phyloP scores from a whole-genome alignment of 2,888 invertebrate genomes.

The Marasmarcha lunaedactyla region DNA sequence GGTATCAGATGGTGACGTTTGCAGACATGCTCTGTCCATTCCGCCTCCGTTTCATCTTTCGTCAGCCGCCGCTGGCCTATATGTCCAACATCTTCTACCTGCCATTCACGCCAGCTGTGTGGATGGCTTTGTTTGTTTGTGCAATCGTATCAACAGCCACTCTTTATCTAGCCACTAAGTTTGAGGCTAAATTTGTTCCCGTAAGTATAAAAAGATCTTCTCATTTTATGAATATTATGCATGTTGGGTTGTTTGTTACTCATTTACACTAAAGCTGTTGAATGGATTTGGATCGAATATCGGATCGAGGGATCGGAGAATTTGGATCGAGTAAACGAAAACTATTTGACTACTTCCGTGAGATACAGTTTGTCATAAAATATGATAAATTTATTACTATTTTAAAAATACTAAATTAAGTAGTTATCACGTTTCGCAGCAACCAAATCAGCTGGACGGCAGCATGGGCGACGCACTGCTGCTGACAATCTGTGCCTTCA shows the following conservation, averaged over 20 bases:
- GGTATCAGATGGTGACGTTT: slow-evolving; percentile 45
- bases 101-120: slow-evolving; percentile 72
- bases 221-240: too few species aligned
- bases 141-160: slow-evolving; percentile 35
- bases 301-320: too few species aligned
- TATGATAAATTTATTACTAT: too few species aligned
- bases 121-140: slow-evolving; percentile 62
- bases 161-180: slow-evolving; percentile 42
- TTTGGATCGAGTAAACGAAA: too few species aligned
- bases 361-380: too few species aligned
- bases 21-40: slow-evolving; percentile 56
- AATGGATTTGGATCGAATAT: too few species aligned
- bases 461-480: slow-evolving; percentile 52
- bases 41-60: slow-evolving; percentile 68
- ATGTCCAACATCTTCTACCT: slow-evolving; percentile 74
- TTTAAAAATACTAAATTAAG: too few species aligned
- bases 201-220: slow-evolving; percentile 21
- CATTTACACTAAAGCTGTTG: too few species aligned
- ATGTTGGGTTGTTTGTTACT: too few species aligned
- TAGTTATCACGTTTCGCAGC: too few species aligned
- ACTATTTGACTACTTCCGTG: too few species aligned
- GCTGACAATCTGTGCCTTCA: slow-evolving; percentile 64
- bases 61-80: slow-evolving; percentile 74
- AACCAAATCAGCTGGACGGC: slow-evolving; percentile 31
- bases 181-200: slow-evolving; percentile 27